Evolutionary conservation across 2,113 vertebrate species (phyloP).

Genomic region (Hemibagrus wyckioides): DNA sequence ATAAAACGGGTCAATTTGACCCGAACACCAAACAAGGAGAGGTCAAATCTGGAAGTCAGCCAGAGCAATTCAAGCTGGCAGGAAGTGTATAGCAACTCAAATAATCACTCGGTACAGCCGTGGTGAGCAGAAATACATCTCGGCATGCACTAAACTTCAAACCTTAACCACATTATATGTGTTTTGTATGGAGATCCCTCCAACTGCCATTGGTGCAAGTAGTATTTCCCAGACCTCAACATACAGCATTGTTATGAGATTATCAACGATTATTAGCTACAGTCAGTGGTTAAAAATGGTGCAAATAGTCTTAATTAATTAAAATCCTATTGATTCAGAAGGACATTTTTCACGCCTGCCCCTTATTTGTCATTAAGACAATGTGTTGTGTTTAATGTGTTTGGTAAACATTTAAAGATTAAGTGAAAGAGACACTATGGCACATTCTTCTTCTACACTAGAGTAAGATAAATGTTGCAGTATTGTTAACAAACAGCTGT

Average conservation of each 20-base stretch:
- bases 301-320: background rate
- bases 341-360: background rate
- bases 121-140: no score
- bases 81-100: no score
- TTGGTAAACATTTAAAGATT: background rate
- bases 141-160: no score
- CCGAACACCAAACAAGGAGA: no score
- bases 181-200: background rate
- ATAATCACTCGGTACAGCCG: no score
- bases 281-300: background rate
- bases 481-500: conserved; percentile 44
- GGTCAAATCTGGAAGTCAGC: no score
- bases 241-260: background rate
- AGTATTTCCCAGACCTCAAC: background rate
- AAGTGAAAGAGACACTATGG: background rate
- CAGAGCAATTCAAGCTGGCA: no score
- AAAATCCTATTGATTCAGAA: background rate
- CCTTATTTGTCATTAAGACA: background rate
- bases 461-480: conserved; percentile 36
- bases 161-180: no score
- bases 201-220: background rate
- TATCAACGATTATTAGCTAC: background rate
- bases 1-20: no score
- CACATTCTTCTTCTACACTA: background rate
- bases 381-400: background rate